Evolutionary conservation across 2,797 vertebrate genomes (phyloP), one percentile per base, ranked within the genome.

Genomic region (Acestrorhynchus altus): DNA sequence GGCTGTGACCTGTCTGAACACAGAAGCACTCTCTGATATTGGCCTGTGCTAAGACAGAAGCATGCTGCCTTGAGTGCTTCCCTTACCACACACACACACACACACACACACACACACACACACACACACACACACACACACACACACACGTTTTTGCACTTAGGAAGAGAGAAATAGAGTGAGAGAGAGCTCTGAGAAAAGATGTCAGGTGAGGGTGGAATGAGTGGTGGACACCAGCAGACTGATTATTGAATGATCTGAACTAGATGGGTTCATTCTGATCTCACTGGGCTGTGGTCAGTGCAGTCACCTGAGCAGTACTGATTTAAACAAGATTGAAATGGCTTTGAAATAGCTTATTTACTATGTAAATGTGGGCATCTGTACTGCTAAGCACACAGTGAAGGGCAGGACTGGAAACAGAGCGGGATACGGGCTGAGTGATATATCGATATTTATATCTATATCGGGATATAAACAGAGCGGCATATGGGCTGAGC

Each of bases 21-120:
- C 82, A 77, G 59, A 49, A 81, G 52, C 85, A 79, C 81, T 80
- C 56, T 66, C 74, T 63, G 40, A 78, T 79, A 69, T 69, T 70
- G 69, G 60, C 26, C 42, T 73, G 54, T 47, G 56, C 64, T 40
- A 66, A 71, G 46, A 75, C 59, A 66, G 63, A 68, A 46, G 40
- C 65, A 69, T 8, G 49, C 52, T 66, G 70, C 26, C 52, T 47
- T 65, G 79, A 80, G 76, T 81, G 73, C 74, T 74, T 71, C 72
- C 76, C 51, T 71, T 66, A 65, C 24, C 42, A 51, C 68, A 72
- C 28, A 40, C 44, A 79, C 52, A 69, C 40, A 49, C 20, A 59
- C 69, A 63, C 31, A 76, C 49, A 35, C 39, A 52, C 64, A 59
- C 35, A 60, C 40, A 31, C 57, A 69, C 57, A 28, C 57, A 61